A percentile compares a stretch with the other conserved stretches of the same genome.
Evolutionary conservation across 2,113 vertebrate species (phyloP).

Genomic region (Euleptes europaea): DNA sequence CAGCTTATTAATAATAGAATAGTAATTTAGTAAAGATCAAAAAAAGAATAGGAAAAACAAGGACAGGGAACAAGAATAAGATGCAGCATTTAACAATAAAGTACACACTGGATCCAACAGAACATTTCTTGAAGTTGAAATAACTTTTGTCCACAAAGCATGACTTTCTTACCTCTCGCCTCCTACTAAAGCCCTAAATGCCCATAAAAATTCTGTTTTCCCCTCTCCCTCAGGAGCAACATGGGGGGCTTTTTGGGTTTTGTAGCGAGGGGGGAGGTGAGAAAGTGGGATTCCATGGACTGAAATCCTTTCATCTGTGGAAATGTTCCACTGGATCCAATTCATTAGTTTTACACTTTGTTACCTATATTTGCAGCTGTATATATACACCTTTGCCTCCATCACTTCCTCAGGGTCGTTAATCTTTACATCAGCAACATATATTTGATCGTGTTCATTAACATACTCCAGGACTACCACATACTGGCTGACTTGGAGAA

Average conservation of each 20-base stretch:
- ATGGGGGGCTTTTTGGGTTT: too few relatives aligned
- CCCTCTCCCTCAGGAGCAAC: too few relatives aligned
- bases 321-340: too few relatives aligned
- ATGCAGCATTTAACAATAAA: background rate
- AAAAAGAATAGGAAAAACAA: background rate
- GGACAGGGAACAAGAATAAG: background rate
- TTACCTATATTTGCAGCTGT: conserved; percentile 90
- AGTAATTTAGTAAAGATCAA: background rate
- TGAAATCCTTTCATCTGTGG: too few relatives aligned
- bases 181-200: too few relatives aligned
- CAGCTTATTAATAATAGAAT: background rate
- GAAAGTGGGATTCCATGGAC: too few relatives aligned
- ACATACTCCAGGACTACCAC: conserved; percentile 86
- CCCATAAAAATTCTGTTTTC: too few relatives aligned
- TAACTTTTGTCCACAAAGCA: too few relatives aligned
- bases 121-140: background rate
- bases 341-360: background rate
- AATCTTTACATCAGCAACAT: conserved; percentile 73
- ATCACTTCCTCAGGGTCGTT: conserved; percentile 59
- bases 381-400: conserved; percentile 81
- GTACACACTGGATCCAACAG: background rate
- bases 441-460: conserved; percentile 72
- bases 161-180: too few relatives aligned
- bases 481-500: conserved; percentile 79
- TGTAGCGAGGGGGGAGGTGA: too few relatives aligned